Evolutionary conservation across 2,113 vertebrate genomes (phyloP).

Genomic region (Tympanuchus pallidicinctus): DNA sequence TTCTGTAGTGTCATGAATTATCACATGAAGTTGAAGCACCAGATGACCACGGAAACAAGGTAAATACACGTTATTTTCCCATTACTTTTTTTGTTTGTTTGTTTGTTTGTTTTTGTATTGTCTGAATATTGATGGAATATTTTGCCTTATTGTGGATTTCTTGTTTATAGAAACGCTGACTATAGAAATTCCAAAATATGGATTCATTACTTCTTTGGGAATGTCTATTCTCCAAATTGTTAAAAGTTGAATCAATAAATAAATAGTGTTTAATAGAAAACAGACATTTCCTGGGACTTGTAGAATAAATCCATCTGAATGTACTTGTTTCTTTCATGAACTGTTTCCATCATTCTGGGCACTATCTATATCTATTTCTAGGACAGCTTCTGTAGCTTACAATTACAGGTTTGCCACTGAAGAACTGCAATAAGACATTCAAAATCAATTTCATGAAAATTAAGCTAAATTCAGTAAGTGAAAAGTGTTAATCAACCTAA

Average conservation of each 20-base stretch:
- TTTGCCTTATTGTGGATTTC: background rate
- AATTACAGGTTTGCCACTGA: background rate
- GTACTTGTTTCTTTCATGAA: accelerated
- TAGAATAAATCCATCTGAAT: background rate
- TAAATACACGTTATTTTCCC: background rate
- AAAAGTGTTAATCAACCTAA: background rate
- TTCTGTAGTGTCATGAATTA: background rate
- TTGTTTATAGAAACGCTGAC: background rate
- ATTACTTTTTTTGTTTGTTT: background rate
- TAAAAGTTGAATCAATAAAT: background rate
- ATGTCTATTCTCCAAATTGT: accelerated
- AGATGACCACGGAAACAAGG: background rate
- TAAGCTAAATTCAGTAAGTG: background rate
- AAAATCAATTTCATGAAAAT: background rate
- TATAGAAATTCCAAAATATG: background rate
- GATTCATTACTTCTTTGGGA: background rate
- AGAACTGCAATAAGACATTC: background rate
- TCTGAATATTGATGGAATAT: background rate
- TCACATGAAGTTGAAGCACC: background rate
- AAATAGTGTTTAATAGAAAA: no score
- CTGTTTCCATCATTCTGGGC: background rate
- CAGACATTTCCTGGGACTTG: background rate
- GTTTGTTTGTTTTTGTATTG: background rate
- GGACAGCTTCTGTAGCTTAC: background rate
- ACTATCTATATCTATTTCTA: accelerated